These are phyloP conservation scores for Steinernema khuongi DNA, from an alignment of 1,140 invertebrate genomes.

Conservation along the genomic window DNA sequence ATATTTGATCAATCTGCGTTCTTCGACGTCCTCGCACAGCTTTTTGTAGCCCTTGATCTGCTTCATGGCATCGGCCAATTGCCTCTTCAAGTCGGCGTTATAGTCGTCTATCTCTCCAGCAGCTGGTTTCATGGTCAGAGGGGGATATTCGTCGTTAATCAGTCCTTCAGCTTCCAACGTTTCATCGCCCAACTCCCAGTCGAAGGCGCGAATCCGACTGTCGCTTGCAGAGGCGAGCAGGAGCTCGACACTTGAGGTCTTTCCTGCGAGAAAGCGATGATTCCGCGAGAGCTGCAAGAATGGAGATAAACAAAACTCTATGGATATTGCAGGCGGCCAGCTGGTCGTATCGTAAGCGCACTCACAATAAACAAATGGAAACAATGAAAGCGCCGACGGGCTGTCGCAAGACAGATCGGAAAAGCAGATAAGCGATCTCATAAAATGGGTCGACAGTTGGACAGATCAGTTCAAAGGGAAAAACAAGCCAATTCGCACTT, in stretches of 20 bases:
- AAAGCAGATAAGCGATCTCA: neutral
- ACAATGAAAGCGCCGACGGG: neutral
- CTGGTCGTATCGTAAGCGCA: neutral
- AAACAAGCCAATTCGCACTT: too few species aligned
- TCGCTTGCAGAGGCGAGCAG: neutral
- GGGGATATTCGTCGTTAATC: neutral
- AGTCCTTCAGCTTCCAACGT: neutral
- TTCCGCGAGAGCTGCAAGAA: constrained; percentile 2
- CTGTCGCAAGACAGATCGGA: neutral
- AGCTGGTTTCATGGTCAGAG: neutral
- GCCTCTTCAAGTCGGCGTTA: neutral
- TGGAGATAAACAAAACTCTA: neutral
- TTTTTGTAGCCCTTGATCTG: constrained; percentile 26
- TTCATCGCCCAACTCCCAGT: constrained; percentile 6
- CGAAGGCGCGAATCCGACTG: neutral
- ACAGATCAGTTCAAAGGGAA: too few species aligned
- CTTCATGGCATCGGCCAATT: neutral
- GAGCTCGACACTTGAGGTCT: neutral
- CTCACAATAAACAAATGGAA: constrained; percentile 7
- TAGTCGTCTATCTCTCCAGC: neutral
- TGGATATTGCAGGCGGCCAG: neutral
- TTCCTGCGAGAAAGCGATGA: neutral
- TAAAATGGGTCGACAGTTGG: too few species aligned
- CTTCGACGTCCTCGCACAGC: constrained; percentile 19
- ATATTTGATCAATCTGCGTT: neutral